Evolutionary conservation across 2,113 vertebrate genomes (phyloP).

Genomic region (Monopterus albus): DNA sequence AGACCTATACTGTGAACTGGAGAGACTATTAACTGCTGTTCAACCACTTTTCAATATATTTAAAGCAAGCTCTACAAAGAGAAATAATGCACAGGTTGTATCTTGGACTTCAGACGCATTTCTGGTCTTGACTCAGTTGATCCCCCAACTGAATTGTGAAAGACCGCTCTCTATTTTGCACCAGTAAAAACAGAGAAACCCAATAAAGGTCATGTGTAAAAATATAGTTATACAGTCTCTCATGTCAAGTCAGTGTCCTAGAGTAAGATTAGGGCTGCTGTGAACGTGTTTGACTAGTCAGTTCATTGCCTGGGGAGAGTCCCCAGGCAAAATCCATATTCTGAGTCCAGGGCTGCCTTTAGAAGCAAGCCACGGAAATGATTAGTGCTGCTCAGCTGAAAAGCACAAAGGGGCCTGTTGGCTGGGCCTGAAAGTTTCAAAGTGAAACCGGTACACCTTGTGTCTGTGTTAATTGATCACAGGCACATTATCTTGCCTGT

Average conservation of each 20-base stretch:
- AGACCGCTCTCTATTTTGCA: constrained; percentile 38
- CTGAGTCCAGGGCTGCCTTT: constrained; percentile 79
- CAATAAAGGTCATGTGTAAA: constrained; percentile 62
- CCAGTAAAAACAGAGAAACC: constrained; percentile 43
- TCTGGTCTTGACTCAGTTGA: constrained; percentile 34
- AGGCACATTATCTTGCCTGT: constrained; percentile 81
- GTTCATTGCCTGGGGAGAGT: constrained; percentile 87
- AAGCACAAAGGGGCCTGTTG: constrained; percentile 74
- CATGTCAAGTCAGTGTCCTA: constrained; percentile 85
- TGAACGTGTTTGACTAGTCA: constrained; percentile 85
- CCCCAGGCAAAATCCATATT: constrained; percentile 86
- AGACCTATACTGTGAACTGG: constrained; percentile 22
- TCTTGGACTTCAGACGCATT: constrained; percentile 20
- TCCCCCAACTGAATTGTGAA: constrained; percentile 27
- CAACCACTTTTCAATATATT: constrained; percentile 22
- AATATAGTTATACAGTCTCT: constrained; percentile 78
- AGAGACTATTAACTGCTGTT: constrained; percentile 5
- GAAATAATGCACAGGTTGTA: constrained; percentile 10
- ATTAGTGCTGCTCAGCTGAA: constrained; percentile 78
- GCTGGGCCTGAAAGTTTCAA: constrained; percentile 77
- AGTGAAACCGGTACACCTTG: constrained; percentile 78
- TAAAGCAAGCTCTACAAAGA: constrained; percentile 35
- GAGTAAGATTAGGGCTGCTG: constrained; percentile 86
- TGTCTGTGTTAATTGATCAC: constrained; percentile 84
- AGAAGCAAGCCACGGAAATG: constrained; percentile 82